A percentile compares a stretch with the other conserved stretches of the same genome.
phyloP scores from a whole-genome alignment of 2,888 invertebrate genomes.

The Standfussiana lucernea region DNA sequence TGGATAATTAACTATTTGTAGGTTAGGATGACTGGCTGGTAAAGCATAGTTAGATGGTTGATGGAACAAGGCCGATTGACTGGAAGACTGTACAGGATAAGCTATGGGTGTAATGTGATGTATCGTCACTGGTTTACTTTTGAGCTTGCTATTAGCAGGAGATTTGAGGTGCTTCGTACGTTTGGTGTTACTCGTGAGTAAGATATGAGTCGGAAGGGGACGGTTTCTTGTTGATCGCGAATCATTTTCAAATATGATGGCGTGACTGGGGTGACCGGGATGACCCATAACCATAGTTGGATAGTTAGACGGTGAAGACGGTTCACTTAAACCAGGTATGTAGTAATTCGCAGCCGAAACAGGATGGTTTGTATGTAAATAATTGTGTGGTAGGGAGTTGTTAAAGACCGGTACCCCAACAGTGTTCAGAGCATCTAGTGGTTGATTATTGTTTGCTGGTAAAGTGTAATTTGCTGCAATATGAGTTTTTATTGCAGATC shows the following conservation, averaged over 20 bases:
- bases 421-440: slow-evolving; percentile 56
- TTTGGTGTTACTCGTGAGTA: slow-evolving; percentile 46
- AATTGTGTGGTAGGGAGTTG: slow-evolving; percentile 45
- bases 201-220: slow-evolving; percentile 40
- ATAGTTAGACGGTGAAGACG: slow-evolving; percentile 57
- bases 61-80: slow-evolving; percentile 53
- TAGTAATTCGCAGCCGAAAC: slow-evolving; percentile 28
- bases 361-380: slow-evolving; percentile 28
- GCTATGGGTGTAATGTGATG: slow-evolving; percentile 41
- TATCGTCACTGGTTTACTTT: slow-evolving; percentile 54
- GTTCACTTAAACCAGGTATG: slow-evolving; percentile 48
- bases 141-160: slow-evolving; percentile 55
- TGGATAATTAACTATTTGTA: slow-evolving; percentile 12
- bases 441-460: slow-evolving; percentile 18
- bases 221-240: slow-evolving; percentile 34
- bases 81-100: slow-evolving; percentile 50
- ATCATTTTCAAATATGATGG: slow-evolving; percentile 49
- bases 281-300: slow-evolving; percentile 58
- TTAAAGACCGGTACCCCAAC: slow-evolving; percentile 63
- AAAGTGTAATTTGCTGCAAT: slow-evolving; percentile 25
- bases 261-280: slow-evolving; percentile 49
- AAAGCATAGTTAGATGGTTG: slow-evolving; percentile 55
- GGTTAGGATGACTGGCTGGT: slow-evolving; percentile 38
- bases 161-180: slow-evolving; percentile 63
- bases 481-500: slow-evolving; percentile 19